A percentile compares a stretch with the other conserved stretches of the same genome.
Conservation (phyloP, 1,140 invertebrate genomes). For the Phymastichus coffea region DNA sequence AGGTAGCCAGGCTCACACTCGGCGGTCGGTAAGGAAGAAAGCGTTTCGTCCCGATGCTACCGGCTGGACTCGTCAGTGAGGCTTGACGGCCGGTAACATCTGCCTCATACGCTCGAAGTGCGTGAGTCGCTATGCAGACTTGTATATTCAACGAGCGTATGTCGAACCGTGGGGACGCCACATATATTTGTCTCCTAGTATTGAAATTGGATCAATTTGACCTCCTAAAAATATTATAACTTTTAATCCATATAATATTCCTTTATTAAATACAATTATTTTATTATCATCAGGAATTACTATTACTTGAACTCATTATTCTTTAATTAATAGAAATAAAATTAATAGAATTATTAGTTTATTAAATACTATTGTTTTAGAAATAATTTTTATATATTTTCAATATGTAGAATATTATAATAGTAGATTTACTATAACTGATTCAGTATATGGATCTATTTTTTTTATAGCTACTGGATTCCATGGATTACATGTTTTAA, state of each 20-base stretch:
- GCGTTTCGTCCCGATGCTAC: too few species aligned
- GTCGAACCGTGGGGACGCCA: too few species aligned
- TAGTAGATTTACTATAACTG: slow-evolving; percentile 59
- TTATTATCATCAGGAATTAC: slow-evolving; percentile 60
- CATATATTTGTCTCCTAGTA: slow-evolving; percentile 59
- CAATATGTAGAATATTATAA: slow-evolving; percentile 56
- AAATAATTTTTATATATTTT: slow-evolving; percentile 57
- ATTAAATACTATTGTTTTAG: slow-evolving; percentile 59
- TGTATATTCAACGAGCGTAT: too few species aligned
- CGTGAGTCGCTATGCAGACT: too few species aligned
- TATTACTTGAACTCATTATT: slow-evolving; percentile 61
- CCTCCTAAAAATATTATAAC: slow-evolving; percentile 59
- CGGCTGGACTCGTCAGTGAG: too few species aligned
- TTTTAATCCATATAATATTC: slow-evolving; percentile 65
- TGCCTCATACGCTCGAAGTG: too few species aligned
- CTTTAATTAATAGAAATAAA: slow-evolving; percentile 57
- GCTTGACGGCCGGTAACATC: too few species aligned
- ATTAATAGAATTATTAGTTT: slow-evolving; percentile 50
- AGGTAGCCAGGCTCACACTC: too few species aligned
- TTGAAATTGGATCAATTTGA: slow-evolving; percentile 64
- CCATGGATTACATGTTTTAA: slow-evolving; percentile 71
- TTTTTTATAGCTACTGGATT: slow-evolving; percentile 75
- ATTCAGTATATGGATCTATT: slow-evolving; percentile 65
- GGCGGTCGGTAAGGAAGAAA: too few species aligned
- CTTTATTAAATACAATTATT: slow-evolving; percentile 65